These are phyloP conservation scores for Columbina picui DNA, from an alignment of 2,113 vertebrate genomes.

Conservation along the genomic window DNA sequence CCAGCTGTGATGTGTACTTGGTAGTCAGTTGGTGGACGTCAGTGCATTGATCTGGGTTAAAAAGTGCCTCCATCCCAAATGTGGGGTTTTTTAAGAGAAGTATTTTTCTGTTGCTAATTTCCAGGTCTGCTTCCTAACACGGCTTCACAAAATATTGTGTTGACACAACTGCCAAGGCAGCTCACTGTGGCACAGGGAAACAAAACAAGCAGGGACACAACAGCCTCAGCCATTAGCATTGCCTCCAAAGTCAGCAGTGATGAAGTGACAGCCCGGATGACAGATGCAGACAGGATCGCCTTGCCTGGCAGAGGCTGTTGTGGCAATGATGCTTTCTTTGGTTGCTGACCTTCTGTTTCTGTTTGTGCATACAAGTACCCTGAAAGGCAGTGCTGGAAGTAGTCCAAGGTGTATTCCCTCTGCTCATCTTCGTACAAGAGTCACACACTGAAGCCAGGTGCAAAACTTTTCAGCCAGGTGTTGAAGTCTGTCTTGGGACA, in stretches of 20 bases:
- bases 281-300: not conserved
- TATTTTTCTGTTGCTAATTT: not conserved
- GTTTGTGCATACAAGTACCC: not conserved
- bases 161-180: not conserved
- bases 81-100: fast-evolving
- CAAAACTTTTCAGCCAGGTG: conserved; percentile 18
- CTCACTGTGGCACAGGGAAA: not conserved
- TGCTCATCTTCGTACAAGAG: not conserved
- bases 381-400: not conserved
- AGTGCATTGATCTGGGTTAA: not conserved
- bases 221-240: not conserved
- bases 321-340: not conserved
- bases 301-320: not conserved
- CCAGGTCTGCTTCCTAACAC: not conserved
- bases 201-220: not conserved
- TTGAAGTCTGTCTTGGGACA: conserved; percentile 16
- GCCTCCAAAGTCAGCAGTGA: not conserved
- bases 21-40: not conserved
- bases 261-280: not conserved
- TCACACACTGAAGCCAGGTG: not conserved
- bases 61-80: not conserved
- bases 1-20: not conserved
- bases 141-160: not conserved
- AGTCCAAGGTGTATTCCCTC: not conserved
- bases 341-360: not conserved